Percentiles rank a stretch among this genome's conserved stretches.
These are phyloP conservation scores for Pachypanchax playfairii DNA, from an alignment of 2,113 vertebrate species.

Conservation along the genomic window DNA sequence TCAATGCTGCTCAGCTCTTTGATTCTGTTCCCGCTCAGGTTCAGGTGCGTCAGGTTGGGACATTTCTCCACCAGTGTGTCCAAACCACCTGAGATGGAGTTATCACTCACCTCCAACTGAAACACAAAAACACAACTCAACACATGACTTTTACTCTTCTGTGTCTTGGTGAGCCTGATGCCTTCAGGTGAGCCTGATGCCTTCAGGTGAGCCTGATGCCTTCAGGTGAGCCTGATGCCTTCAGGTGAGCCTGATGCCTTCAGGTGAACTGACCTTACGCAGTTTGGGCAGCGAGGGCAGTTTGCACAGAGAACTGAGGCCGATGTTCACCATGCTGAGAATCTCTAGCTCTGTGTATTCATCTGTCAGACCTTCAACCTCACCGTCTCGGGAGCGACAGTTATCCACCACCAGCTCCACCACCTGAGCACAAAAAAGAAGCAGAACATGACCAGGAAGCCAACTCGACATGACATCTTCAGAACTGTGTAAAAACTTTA, in stretches of 20 bases:
- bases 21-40: constrained; percentile 87
- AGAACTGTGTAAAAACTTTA: too few relatives aligned
- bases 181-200: too few relatives aligned
- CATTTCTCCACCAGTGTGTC: constrained; percentile 83
- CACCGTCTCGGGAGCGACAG: constrained; percentile 89
- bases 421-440: constrained; percentile 72
- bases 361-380: constrained; percentile 94
- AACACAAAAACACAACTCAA: constrained; percentile 4
- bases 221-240: not conserved
- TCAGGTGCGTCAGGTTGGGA: constrained; percentile 84
- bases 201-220: too few relatives aligned
- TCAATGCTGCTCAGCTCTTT: constrained; percentile 85
- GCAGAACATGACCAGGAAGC: not conserved
- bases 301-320: constrained; percentile 90
- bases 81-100: constrained; percentile 81
- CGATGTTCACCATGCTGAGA: constrained; percentile 93
- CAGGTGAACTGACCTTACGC: constrained; percentile 84
- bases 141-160: too few relatives aligned
- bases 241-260: too few relatives aligned
- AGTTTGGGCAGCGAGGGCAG: constrained; percentile 94
- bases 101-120: constrained; percentile 87
- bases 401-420: constrained; percentile 93
- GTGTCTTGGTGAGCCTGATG: too few relatives aligned
- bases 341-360: constrained; percentile 93
- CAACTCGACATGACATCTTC: too few relatives aligned